Percentiles rank a stretch among this genome's conserved stretches.
These are phyloP conservation scores for Prunella strophiata DNA, from an alignment of 2,797 vertebrate genomes.

Conservation along the genomic window DNA sequence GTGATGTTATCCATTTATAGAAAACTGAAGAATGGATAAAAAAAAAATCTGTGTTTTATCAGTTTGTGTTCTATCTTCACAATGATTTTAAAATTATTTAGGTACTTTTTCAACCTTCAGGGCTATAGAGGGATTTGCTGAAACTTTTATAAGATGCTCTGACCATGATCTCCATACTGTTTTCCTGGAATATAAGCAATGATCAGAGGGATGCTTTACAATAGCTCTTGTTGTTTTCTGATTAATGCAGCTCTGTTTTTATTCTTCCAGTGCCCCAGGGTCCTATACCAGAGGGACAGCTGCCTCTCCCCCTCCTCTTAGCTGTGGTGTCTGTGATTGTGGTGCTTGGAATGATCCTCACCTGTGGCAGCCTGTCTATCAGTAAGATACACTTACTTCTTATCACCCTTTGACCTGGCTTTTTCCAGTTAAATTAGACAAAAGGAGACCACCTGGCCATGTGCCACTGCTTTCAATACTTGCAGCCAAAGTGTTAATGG, in stretches of 20 bases:
- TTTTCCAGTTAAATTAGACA: not conserved
- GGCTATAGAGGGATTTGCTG: not conserved
- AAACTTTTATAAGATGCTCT: not conserved
- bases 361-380: conserved; percentile 86
- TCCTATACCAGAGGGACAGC: conserved; percentile 69
- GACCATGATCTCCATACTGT: not conserved
- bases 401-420: not conserved
- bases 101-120: not conserved
- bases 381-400: conserved; percentile 79
- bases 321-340: conserved; percentile 84
- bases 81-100: not conserved
- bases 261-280: conserved; percentile 65
- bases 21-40: not conserved
- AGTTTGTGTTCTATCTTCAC: not conserved
- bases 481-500: not conserved
- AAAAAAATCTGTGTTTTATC: not conserved
- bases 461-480: not conserved
- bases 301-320: conserved; percentile 84
- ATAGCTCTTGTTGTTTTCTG: not conserved
- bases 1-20: not conserved
- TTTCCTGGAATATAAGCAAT: not conserved
- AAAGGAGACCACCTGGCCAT: not conserved
- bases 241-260: not conserved
- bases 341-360: conserved; percentile 81
- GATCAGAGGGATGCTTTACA: not conserved